Base-by-base conservation (phyloP, 2,113 vertebrate genomes). In the Piaya cayana region DNA sequence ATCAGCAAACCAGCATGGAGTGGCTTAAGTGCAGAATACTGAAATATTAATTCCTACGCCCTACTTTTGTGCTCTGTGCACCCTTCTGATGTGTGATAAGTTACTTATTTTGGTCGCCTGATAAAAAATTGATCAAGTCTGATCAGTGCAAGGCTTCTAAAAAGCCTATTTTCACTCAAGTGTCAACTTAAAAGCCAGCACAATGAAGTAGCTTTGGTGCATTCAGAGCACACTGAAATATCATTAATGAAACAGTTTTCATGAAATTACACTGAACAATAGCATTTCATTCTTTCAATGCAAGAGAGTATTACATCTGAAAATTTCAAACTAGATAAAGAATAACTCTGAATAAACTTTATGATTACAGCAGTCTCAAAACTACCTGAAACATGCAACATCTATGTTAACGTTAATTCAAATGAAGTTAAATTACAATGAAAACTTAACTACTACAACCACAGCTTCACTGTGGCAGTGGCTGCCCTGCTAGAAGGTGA, bases 121-220 rank as follows among this genome's bases (percentile, higher is more conserved):
- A 97, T 98, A 95, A 98, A 98, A 98, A 95, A 97, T 97, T 96
- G 84, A 98, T 97, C 39, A 7, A 80, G 95, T 97, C 72, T 92
- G 96, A 97, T 96, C 94, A 96, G 81, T 2, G 10, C 58, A 93
- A 90, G 86, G 34, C 82, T 92, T 94, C 95, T 90, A 90, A 95
- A 97, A 96, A 95, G 68, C 49, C 69, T 92, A 60, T 34, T 88
- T 96, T 93, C 94, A 95, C 88, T 97, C 86, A 34, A 52, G 80
- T 56, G 91, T 65, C 90, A 97, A 85, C 64, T 78, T 95, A n/a
- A 85, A 96, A 97, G 86, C 37, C 63, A 94, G 30, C 49, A 74
- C 34, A 74, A 23, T 32, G 53, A 76, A 82, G 55, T 30, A 91
- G 56, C 58, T 79, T 89, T 17, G 55, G 60, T 53, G 63, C 65